Conservation (phyloP, 2,113 vertebrate species). For the Suricata suricatta region DNA sequence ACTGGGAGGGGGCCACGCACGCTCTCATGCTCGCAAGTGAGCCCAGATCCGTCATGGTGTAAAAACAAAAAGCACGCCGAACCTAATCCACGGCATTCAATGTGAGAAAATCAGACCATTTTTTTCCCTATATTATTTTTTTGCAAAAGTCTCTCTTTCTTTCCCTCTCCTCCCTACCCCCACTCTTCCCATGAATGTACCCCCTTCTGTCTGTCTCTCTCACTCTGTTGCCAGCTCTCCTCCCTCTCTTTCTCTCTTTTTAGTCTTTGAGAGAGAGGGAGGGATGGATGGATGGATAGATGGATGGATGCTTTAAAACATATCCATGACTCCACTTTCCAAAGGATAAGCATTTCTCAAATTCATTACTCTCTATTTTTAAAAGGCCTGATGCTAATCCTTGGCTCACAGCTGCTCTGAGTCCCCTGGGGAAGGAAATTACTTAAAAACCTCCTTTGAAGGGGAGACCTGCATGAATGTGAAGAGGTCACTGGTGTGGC, state of each 20-base stretch:
- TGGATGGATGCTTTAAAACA: constrained; percentile 27
- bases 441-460: constrained; percentile 58
- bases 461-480: constrained; percentile 1
- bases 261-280: neutral
- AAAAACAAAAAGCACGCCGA: neutral
- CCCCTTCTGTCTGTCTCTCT: neutral
- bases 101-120: neutral
- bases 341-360: constrained; percentile 51
- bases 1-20: neutral
- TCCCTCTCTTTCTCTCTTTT: neutral
- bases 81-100: neutral
- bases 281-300: neutral
- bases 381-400: constrained; percentile 55
- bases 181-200: neutral
- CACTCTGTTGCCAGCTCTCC: neutral
- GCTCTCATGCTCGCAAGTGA: fast-evolving
- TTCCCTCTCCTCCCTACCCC: neutral
- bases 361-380: constrained; percentile 57
- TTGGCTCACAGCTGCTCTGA: constrained; percentile 45
- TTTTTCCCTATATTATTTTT: neutral
- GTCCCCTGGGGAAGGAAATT: constrained; percentile 23
- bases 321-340: neutral
- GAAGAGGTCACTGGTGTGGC: neutral
- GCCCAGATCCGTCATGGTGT: fast-evolving
- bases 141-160: neutral